phyloP scores from a whole-genome alignment of 2,113 vertebrate genomes.

The Gallinago undulata region DNA sequence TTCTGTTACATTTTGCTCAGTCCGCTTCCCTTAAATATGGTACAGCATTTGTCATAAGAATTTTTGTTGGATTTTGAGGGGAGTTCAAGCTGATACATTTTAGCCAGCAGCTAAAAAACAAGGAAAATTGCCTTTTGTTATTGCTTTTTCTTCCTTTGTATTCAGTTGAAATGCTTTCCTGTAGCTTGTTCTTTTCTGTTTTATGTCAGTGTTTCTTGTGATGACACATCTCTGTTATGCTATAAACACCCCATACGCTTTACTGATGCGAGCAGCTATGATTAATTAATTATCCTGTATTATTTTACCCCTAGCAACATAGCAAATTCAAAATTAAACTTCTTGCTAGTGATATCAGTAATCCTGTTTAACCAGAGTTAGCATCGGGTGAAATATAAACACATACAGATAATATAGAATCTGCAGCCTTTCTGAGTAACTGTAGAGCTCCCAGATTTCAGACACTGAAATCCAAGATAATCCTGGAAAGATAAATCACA shows the following conservation, averaged over 20 bases:
- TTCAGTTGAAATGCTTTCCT: not conserved
- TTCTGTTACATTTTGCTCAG: not conserved
- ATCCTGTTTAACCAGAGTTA: not conserved
- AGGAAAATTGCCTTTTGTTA: not conserved
- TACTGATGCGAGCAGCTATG: not conserved
- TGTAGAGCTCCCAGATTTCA: not conserved
- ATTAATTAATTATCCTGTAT: not conserved
- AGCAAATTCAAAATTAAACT: not conserved
- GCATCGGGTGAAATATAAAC: not conserved
- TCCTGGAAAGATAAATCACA: not conserved
- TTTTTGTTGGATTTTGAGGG: not conserved
- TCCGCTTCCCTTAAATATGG: not conserved
- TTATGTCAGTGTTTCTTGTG: not conserved
- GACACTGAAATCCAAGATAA: not conserved
- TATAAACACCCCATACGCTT: not conserved
- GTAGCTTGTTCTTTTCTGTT: not conserved
- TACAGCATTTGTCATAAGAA: not conserved
- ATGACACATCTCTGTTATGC: not conserved
- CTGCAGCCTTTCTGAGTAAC: not conserved
- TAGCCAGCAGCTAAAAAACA: not conserved
- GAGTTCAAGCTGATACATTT: not conserved
- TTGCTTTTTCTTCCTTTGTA: not conserved
- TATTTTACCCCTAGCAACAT: not conserved
- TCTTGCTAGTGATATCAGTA: not conserved
- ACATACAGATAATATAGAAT: not conserved